These are phyloP conservation scores for Orientallactaga bullata DNA, from an alignment of 2,113 vertebrate genomes.

Conservation along the genomic window DNA sequence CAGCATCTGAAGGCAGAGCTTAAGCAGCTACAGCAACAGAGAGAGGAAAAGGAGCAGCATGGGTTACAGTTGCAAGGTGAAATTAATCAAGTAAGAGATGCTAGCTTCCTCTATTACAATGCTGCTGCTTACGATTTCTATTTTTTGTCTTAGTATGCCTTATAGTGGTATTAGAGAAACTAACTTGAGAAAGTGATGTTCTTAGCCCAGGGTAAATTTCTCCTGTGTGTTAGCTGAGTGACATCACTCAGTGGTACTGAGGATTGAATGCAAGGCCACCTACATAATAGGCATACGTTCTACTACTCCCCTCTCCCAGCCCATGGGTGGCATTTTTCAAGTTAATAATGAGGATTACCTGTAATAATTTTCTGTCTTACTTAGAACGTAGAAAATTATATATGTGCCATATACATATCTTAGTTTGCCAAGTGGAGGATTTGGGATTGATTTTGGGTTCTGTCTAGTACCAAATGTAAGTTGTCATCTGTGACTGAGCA, in stretches of 20 bases:
- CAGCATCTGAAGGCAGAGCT: slow-evolving; percentile 95
- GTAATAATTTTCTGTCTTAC: slow-evolving; percentile 6
- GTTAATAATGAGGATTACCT: slow-evolving; percentile 5
- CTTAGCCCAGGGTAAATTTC: neutral
- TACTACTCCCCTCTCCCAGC: neutral
- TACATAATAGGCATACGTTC: neutral
- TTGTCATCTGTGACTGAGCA: no score
- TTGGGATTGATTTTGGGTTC: slow-evolving; percentile 21
- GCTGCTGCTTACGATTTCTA: no score
- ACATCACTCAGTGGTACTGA: neutral
- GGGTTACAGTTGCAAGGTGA: slow-evolving; percentile 94
- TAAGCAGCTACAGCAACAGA: slow-evolving; percentile 96
- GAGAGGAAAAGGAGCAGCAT: slow-evolving; percentile 95
- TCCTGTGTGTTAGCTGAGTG: neutral
- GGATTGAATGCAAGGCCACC: neutral
- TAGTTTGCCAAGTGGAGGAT: neutral
- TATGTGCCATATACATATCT: no score
- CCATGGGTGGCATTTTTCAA: neutral
- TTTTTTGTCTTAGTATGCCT: neutral
- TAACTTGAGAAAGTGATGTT: neutral
- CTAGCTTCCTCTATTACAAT: neutral
- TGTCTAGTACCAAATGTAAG: neutral
- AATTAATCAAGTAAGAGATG: slow-evolving; percentile 92
- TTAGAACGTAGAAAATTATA: neutral
- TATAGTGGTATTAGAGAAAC: slow-evolving; percentile 11